Evolutionary conservation across 2,113 vertebrate species (phyloP).

Genomic region (Ctenodactylus gundi): DNA sequence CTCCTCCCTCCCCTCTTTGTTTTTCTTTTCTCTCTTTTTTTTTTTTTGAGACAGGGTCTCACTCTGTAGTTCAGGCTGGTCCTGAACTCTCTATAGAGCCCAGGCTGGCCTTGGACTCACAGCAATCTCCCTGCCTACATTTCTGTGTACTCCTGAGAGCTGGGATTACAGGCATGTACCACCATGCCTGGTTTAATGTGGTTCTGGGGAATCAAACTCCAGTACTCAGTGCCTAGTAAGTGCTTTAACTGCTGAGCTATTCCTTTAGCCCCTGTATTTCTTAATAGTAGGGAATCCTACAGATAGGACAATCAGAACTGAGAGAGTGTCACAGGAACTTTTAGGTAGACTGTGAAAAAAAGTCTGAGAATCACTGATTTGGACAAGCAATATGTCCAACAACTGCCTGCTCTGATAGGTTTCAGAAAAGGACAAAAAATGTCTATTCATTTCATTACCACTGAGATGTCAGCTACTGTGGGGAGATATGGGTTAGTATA

Average conservation of each 20-base stretch:
- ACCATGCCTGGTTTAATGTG: too few relatives aligned
- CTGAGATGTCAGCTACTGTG: neutral
- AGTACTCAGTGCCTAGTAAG: too few relatives aligned
- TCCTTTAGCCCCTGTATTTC: too few relatives aligned
- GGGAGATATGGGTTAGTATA: neutral
- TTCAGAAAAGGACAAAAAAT: conserved; percentile 30
- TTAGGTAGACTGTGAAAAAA: neutral
- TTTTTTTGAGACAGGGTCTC: too few relatives aligned
- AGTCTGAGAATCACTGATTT: conserved; percentile 15
- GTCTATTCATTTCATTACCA: conserved; percentile 15
- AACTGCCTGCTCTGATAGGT: neutral
- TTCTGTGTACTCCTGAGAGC: too few relatives aligned
- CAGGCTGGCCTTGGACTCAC: too few relatives aligned
- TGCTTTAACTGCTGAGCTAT: too few relatives aligned
- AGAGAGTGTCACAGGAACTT: neutral
- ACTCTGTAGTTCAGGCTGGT: too few relatives aligned
- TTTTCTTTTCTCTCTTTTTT: neutral
- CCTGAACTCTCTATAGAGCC: too few relatives aligned
- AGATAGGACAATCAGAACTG: neutral
- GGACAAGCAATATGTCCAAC: neutral
- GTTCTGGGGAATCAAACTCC: neutral
- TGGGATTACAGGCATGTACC: too few relatives aligned
- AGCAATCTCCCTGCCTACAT: too few relatives aligned
- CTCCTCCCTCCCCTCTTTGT: neutral
- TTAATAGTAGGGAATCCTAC: neutral